Evolutionary conservation across 2,888 invertebrate genomes (phyloP), one percentile per base, ranked within the genome.

Genomic region (Eumacrocentrus americanus): DNA sequence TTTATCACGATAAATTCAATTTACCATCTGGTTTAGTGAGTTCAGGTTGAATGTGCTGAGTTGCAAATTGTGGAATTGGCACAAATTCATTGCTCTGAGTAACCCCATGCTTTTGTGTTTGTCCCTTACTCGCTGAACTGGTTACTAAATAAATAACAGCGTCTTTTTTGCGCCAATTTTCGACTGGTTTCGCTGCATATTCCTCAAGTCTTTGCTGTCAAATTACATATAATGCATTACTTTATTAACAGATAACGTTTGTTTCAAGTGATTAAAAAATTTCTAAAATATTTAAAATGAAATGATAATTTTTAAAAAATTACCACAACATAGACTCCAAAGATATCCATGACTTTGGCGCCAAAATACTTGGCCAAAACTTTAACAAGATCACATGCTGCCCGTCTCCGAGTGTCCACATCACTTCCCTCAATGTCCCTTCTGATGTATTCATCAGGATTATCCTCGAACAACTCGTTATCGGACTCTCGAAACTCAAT

Each of bases 361-460:
- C 96, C 96, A 80, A 94, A 96, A 75, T 92, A 91, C 70, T 89
- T 86, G 18, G 94, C 92, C 1, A 99, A 84, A 0, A 95, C 92
- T 77, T 92, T 91, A 18, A 99, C 98, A 56, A 99, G 86, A 84
- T 99, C 98, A 82, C 98, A 97, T 46, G 98, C 98, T 20, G 99
- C 94, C 65, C 98, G 86, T 20, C 99, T 86, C 52, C 99, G 85
- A 0, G 99, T 99, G 80, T 98, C 98, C 63, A 97, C 91, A 82
- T 99, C 99, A 6, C 97, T 96, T 4, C 98, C 98, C 83, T 99
- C 99, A 65, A 99, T 95, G 82, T 99, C 99, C 25, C 96, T 85
- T 2, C 95, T 85, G 63, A 96, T 95, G 77, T 95, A 98, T 82
- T 99, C 99, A 75, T 99, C 97, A 0, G 99, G 94, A 77, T 98